A percentile compares a stretch with the other conserved stretches of the same genome.
These are phyloP conservation scores for Mamestra brassicae DNA, from an alignment of 2,888 invertebrate species.

Conservation along the genomic window DNA sequence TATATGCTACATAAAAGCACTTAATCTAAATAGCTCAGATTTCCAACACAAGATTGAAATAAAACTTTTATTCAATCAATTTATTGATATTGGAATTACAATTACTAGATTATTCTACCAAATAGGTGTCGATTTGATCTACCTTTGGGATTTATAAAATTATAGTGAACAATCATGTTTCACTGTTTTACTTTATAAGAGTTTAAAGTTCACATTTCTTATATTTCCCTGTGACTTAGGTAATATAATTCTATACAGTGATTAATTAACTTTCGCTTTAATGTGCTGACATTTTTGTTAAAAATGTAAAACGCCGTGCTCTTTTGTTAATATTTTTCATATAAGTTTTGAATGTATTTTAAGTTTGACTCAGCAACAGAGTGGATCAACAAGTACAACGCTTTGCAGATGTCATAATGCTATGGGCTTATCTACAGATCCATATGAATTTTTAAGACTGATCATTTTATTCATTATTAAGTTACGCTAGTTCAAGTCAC, in stretches of 20 bases:
- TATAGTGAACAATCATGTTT: conserved; percentile 72
- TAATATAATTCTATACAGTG: conserved; percentile 75
- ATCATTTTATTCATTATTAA: conserved; percentile 90
- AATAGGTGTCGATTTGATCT: conserved; percentile 77
- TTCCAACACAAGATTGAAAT: conserved; percentile 25
- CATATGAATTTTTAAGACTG: conserved; percentile 88
- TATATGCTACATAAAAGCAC: conserved; percentile 49
- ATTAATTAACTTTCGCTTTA: conserved; percentile 81
- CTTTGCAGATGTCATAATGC: conserved; percentile 77
- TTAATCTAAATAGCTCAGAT: conserved; percentile 38
- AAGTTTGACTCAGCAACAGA: conserved; percentile 89
- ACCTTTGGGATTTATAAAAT: conserved; percentile 69
- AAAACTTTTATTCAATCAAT: conserved; percentile 56
- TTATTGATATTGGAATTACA: conserved; percentile 70
- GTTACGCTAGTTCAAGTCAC: conserved; percentile 88
- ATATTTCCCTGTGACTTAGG: conserved; percentile 72
- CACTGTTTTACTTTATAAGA: conserved; percentile 66
- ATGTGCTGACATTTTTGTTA: conserved; percentile 83
- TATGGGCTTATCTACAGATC: conserved; percentile 75
- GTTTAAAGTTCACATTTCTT: conserved; percentile 71
- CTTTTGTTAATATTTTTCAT: conserved; percentile 84
- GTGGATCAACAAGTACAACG: conserved; percentile 77
- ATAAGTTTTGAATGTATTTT: conserved; percentile 85
- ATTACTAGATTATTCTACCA: conserved; percentile 73
- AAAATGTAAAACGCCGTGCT: conserved; percentile 86